Evolutionary conservation across 2,113 vertebrate species (phyloP).

Genomic region (Gobius niger): DNA sequence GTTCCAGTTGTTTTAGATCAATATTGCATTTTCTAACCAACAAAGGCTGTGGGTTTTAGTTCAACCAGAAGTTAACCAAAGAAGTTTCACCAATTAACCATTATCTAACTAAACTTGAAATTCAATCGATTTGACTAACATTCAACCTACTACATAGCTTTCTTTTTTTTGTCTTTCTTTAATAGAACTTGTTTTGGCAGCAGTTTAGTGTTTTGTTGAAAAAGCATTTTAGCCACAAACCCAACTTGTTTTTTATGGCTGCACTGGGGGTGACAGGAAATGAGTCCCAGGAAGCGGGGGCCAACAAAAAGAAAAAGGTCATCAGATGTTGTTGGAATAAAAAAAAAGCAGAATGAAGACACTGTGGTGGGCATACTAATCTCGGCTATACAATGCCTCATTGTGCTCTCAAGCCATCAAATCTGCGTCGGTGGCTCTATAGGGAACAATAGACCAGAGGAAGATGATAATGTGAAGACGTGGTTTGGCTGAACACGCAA

Average conservation of each 20-base stretch:
- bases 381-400: not conserved
- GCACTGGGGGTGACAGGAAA: not conserved
- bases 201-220: not conserved
- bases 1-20: too few species aligned
- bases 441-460: constrained; percentile 5
- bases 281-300: not conserved
- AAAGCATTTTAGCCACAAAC: not conserved
- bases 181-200: not conserved
- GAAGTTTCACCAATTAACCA: too few species aligned
- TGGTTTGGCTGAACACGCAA: constrained; percentile 1
- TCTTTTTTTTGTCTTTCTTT: not conserved
- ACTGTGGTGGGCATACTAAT: not conserved
- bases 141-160: not conserved
- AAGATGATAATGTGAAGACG: not conserved
- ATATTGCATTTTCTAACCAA: too few species aligned
- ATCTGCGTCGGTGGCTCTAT: constrained; percentile 7
- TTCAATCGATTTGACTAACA: not conserved
- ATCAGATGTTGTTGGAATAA: not conserved
- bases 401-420: not conserved
- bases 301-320: constrained; percentile 5
- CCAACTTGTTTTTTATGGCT: not conserved
- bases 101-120: not conserved
- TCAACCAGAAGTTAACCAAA: too few species aligned
- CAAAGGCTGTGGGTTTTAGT: too few species aligned
- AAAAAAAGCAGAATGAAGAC: not conserved